Evolutionary conservation across 2,888 invertebrate genomes (phyloP), one percentile per base, ranked within the genome.

Genomic region (Meteorus cinctellus): DNA sequence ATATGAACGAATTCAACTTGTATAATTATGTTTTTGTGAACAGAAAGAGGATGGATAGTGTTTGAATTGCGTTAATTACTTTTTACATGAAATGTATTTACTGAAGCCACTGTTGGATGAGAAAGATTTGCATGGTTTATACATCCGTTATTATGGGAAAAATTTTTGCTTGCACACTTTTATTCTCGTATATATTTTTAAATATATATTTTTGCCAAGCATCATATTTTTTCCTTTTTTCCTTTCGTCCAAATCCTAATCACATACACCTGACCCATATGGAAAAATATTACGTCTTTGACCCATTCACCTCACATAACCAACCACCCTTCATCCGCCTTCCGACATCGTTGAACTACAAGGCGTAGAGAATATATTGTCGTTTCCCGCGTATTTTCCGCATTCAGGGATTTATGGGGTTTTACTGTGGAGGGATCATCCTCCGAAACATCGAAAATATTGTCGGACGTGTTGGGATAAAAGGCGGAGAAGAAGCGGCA

Each of bases 361-460:
- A 63, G 29, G 27, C 51, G 55, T 72, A 51, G 55, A 55, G 55
- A 72, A 72, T 76, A 72, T 65, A 73, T 69, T 69, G 65, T 72
- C 68, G 72, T 76, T 72, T 76, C 48, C 63, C 62, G 51, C 27
- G 59, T 16, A 62, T 60, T 62, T 67, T 72, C 62, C 72, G 60
- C 72, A 48, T 68, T 60, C 62, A 62, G 16, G 72, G 63, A 76
- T 76, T 51, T 72, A 72, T 67, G 34, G 36, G 72, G 27, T 73
- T 73, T 51, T 55, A 24, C 24, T 6, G 10, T 62, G 31, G 36
- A 19, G 63, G 72, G 62, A 72, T 65, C 68, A 72, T 55, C 51
- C 51, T 19, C 68, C 62, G 55, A 76, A 76, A 76, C 76, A 76
- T 76, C 65, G 63, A 72, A 76, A 76, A 76, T 76, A 76, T 76